Percentiles rank a stretch among this genome's conserved stretches.
Conservation (phyloP, 2,888 invertebrate genomes). For the Agrotis segetum region DNA sequence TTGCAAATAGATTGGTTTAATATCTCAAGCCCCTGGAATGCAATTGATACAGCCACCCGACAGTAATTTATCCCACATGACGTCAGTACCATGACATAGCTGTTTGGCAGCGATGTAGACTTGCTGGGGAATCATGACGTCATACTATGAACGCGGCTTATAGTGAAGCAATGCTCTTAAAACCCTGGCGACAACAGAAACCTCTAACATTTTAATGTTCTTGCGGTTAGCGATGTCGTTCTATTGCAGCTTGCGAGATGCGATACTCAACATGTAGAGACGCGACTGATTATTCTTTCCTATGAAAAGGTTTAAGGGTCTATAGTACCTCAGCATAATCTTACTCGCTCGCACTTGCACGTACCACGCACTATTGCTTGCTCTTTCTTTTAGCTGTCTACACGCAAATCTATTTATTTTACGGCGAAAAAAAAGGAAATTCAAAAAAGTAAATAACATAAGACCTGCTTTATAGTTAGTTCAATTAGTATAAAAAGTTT, state of each 20-base stretch:
- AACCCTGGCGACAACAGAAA: not conserved
- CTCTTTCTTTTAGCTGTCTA: no score
- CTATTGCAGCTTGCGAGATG: not conserved
- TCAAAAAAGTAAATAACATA: no score
- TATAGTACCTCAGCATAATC: no score
- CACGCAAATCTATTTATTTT: no score
- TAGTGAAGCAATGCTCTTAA: constrained; percentile 32
- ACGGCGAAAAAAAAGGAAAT: no score
- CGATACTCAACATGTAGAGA: no score
- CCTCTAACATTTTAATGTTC: not conserved
- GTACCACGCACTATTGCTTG: no score
- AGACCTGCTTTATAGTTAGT: no score
- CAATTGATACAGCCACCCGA: constrained; percentile 20
- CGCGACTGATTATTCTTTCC: not conserved
- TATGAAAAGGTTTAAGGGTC: no score
- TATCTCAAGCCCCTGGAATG: constrained; percentile 27
- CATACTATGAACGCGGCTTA: constrained; percentile 18
- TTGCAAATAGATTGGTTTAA: constrained; percentile 9
- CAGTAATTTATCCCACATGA: constrained; percentile 21
- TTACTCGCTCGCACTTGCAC: no score
- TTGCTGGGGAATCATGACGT: constrained; percentile 23
- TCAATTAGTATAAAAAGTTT: no score
- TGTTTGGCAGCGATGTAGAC: constrained; percentile 22
- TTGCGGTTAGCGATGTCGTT: not conserved
- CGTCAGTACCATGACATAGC: constrained; percentile 38